These are phyloP conservation scores for Eueremaeus valkanovi DNA, from an alignment of 2,888 invertebrate genomes.

Conservation along the genomic window DNA sequence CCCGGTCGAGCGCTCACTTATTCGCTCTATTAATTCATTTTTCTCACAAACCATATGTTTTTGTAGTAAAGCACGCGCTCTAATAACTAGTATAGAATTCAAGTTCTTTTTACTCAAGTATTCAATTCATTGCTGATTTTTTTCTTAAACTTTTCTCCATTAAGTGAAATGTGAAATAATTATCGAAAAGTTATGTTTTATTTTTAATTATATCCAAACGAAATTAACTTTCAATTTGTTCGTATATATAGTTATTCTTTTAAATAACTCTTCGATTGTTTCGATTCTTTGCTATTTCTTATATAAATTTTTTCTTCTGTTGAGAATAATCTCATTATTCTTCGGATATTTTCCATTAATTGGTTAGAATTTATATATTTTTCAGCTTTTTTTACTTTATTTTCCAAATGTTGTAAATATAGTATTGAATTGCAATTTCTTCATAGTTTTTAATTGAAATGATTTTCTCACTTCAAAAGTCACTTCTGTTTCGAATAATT, in stretches of 20 bases:
- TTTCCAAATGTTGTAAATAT: neutral
- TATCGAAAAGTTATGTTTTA: too few species aligned
- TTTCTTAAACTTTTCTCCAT: neutral
- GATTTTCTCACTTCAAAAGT: too few species aligned
- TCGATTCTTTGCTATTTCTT: too few species aligned
- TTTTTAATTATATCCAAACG: too few species aligned
- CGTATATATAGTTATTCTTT: too few species aligned
- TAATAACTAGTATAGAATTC: neutral
- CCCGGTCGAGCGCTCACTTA: neutral
- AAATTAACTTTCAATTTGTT: too few species aligned
- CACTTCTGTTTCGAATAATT: too few species aligned
- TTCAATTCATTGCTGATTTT: neutral
- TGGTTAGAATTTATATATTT: neutral
- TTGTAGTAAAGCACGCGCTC: conserved; percentile 19
- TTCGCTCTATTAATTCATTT: conserved; percentile 10
- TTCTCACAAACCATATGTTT: conserved; percentile 26
- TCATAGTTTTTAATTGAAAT: neutral
- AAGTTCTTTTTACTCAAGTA: too few species aligned
- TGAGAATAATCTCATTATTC: neutral
- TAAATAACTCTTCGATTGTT: too few species aligned
- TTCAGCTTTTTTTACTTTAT: neutral
- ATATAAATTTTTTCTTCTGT: neutral
- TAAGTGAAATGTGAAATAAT: too few species aligned
- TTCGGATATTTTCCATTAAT: neutral
- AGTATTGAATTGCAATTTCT: neutral